Evolutionary conservation across 2,797 vertebrate species (phyloP), one percentile per base, ranked within the genome.

Genomic region (Centroberyx gerrardi): DNA sequence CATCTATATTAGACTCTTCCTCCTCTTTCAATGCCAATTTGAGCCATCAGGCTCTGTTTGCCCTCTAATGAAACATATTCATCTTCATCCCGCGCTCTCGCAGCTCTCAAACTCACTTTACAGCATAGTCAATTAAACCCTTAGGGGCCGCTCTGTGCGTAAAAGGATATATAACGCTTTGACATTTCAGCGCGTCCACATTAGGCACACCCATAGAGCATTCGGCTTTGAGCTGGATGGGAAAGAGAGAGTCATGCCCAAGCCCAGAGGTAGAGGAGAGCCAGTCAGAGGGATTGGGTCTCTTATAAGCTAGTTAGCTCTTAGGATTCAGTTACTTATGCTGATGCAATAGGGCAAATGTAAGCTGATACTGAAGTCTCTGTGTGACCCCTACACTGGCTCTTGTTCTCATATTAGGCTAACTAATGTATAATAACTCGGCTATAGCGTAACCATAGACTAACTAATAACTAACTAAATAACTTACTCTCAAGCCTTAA

Each of bases 121-220:
- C 91, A 90, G 93, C 90, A 88, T 90, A 93, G 94, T 94, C 93
- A 93, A 94, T 95, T 94, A 94, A 94, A 92, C 88, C 93, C 95
- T 92, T 85, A 87, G 90, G 93, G 94, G 84, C 88, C 84, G 88
- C 90, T 93, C 89, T 93, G 91, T 87, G 92, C 88, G 89, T 91
- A 93, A 94, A 95, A 93, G 93, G 93, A 95, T 94, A 94, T 94
- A 94, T 95, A 94, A 94, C 90, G 92, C 93, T 93, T 93, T 95
- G 94, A 95, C 94, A 94, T 96, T 95, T 95, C 90, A 85, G 84
- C 80, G 81, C 80, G 90, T 88, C 88, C 85, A 81, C 93, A 93
- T 94, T 93, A 94, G 92, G 90, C 94, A 93, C 93, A 93, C 93
- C 93, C 92, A 93, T 83, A 86, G 91, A 92, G 90, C 90, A 85